phyloP scores from a whole-genome alignment of 2,113 vertebrate species.

The Puntigrus tetrazona region DNA sequence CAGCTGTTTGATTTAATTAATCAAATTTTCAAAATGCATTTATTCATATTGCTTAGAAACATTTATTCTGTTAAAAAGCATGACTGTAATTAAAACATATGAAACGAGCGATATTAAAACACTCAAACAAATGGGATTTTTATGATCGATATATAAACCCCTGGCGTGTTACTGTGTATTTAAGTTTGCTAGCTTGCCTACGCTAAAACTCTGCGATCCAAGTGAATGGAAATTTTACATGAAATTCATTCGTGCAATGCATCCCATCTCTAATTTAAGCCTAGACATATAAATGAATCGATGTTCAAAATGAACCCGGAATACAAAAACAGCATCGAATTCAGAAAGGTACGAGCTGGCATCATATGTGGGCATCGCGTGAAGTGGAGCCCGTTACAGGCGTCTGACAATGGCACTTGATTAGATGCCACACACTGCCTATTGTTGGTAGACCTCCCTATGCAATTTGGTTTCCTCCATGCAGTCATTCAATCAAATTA shows the following conservation, averaged over 20 bases:
- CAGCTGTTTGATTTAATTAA: no score
- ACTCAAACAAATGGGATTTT: no score
- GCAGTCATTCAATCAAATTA: constrained; percentile 85
- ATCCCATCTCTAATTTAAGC: no score
- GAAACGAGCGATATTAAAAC: no score
- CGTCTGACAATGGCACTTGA: constrained; percentile 55
- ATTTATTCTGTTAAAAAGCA: no score
- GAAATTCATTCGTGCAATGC: neutral
- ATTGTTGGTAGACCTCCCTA: constrained; percentile 57
- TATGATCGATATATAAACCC: no score
- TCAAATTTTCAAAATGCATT: no score
- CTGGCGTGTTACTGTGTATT: no score
- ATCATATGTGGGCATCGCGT: constrained; percentile 15
- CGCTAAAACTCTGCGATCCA: neutral
- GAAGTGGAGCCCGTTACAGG: neutral
- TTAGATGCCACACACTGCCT: constrained; percentile 49
- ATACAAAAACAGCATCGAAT: neutral
- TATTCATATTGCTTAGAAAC: no score
- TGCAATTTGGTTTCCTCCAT: constrained; percentile 57
- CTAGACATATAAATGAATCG: neutral
- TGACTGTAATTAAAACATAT: no score
- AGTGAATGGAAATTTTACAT: neutral
- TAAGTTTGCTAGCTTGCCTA: no score
- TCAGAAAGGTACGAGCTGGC: neutral
- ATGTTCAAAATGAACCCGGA: neutral